Base-by-base conservation (phyloP, 2,797 vertebrate genomes). In the Pseudochirops corinnae region DNA sequence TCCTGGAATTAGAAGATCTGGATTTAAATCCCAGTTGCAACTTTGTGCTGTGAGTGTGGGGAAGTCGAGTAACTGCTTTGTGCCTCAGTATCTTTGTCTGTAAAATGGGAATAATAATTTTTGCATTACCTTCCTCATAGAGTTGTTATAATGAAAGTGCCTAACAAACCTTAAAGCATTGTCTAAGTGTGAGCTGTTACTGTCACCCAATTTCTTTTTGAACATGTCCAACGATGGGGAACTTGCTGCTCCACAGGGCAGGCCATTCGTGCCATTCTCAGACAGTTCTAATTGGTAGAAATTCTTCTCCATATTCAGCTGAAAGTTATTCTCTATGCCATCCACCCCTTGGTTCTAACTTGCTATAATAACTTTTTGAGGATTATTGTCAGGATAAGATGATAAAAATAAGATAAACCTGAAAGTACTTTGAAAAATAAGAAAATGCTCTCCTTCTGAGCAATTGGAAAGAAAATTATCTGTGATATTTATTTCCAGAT, bases 341-440 rank as follows among this genome's bases (percentile, higher is more conserved):
- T 82, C 39, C 2, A 46, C n/a, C 18, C 21, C 6, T 82, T 82
- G 74, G 21, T 46, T 82, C 39, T 82, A 46, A 82, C 21, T 10
- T 46, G 21, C 21, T 39, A 82, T 46, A 74, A 3, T 74, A 46
- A 26, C 21, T 82, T 82, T 26, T 57, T 93, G 56, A 46, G 62
- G 1, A 1, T 90, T 39, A 53, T 57, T 46, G 46, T 26, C n/a
- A 87, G 53, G n/a, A 67, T 90, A 39, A 82, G 9, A 46, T 46
- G n/a, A 82, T 2, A 96, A 87, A 96, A 92, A 93, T 93, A 31
- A 93, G 3, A 26, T 56, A 58, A 94, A 55, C 33, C 55, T 50
- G 28, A 92, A 13, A 92, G 14, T 57, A 57, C 91, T 92, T 90
- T 90, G 14, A 94, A 92, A 74, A 74, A 28, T 67, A 16, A 50